phyloP scores from a whole-genome alignment of 2,113 vertebrate species.

The Coracopsis vasa region DNA sequence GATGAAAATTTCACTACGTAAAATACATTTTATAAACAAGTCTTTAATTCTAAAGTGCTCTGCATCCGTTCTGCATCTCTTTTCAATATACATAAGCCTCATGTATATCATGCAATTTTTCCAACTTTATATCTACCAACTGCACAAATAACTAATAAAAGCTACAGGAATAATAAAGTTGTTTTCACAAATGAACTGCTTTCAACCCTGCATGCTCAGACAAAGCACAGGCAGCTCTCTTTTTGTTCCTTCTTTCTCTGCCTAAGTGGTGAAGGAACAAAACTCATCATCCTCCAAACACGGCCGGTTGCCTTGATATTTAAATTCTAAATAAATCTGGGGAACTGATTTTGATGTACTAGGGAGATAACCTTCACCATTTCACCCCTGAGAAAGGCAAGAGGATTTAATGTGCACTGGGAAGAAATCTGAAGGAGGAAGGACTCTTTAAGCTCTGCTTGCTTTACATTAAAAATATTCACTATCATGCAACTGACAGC shows the following conservation, averaged over 20 bases:
- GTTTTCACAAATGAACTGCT: not conserved
- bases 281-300: not conserved
- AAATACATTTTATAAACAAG: not conserved
- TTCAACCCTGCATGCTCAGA: not conserved
- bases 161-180: not conserved
- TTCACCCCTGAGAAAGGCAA: slow-evolving; percentile 66
- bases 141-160: slow-evolving; percentile 3
- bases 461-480: slow-evolving; percentile 70
- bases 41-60: not conserved
- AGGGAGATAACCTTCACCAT: slow-evolving; percentile 54
- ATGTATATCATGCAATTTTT: not conserved
- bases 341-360: slow-evolving; percentile 72
- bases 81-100: not conserved
- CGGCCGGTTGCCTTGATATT: not conserved
- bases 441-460: slow-evolving; percentile 74
- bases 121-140: not conserved
- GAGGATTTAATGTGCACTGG: slow-evolving; percentile 69
- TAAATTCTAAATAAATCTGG: slow-evolving; percentile 14
- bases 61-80: not conserved
- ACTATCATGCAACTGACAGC: not conserved
- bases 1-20: not conserved
- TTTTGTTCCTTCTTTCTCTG: not conserved
- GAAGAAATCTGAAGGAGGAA: slow-evolving; percentile 79
- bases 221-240: not conserved
- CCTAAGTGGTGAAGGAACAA: not conserved